These are phyloP conservation scores for Dolichopus griseipennis DNA, from an alignment of 2,888 invertebrate genomes.

Conservation along the genomic window DNA sequence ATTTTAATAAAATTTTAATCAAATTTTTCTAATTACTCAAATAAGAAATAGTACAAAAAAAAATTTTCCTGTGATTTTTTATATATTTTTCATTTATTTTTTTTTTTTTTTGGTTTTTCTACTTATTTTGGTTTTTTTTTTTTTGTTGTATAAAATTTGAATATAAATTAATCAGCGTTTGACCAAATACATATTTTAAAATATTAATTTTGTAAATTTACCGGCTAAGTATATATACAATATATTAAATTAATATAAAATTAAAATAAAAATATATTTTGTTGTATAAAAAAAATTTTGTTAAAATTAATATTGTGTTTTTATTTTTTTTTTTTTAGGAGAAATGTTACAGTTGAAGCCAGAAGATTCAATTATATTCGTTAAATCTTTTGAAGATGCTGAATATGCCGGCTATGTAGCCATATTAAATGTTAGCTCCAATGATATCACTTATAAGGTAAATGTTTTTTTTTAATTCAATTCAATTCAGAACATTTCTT, in stretches of 20 bases:
- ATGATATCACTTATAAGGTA: slow-evolving; percentile 61
- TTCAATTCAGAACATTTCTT: too few species aligned
- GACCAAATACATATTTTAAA: neutral
- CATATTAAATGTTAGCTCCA: slow-evolving; percentile 60
- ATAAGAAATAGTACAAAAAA: too few species aligned
- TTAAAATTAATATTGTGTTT: too few species aligned
- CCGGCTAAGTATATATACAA: too few species aligned
- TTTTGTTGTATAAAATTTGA: slow-evolving; percentile 18
- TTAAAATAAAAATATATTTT: neutral
- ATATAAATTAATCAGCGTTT: neutral
- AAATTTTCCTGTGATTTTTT: too few species aligned
- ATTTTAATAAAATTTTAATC: neutral
- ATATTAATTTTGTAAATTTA: too few species aligned
- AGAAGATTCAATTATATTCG: slow-evolving; percentile 61
- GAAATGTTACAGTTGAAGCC: slow-evolving; percentile 57
- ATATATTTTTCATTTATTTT: too few species aligned
- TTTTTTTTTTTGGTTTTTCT: too few species aligned
- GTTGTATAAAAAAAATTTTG: slow-evolving; percentile 14
- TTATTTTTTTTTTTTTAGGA: slow-evolving; percentile 34
- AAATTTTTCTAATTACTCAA: neutral
- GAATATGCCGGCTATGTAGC: slow-evolving; percentile 59
- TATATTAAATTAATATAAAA: too few species aligned
- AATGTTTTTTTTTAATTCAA: too few species aligned
- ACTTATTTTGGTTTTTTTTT: slow-evolving; percentile 13
- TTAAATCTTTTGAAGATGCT: slow-evolving; percentile 45